A percentile compares a stretch with the other conserved stretches of the same genome.
Conservation (phyloP, 2,888 invertebrate genomes). For the Xestia sexstrigata region DNA sequence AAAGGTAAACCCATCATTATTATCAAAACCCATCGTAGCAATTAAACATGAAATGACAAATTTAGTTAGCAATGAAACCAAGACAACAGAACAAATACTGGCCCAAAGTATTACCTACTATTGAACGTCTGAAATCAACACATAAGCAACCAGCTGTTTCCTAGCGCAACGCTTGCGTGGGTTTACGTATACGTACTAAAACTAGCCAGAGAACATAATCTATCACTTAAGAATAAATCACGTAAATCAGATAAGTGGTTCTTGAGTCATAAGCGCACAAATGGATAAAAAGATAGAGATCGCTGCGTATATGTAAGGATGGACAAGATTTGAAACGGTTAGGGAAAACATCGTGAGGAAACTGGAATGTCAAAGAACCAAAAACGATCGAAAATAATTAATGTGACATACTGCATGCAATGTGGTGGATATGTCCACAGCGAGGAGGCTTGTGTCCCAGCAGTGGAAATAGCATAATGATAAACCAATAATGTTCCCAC, state of each 20-base stretch:
- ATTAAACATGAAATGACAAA: background rate
- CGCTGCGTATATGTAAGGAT: background rate
- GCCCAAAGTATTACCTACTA: background rate
- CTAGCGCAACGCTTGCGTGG: background rate
- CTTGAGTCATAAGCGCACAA: conserved; percentile 26
- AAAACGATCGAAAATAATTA: background rate
- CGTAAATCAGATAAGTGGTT: conserved; percentile 46
- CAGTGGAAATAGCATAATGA: background rate
- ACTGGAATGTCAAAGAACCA: background rate
- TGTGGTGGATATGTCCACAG: background rate
- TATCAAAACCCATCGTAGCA: background rate
- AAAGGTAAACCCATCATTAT: background rate
- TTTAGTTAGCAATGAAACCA: background rate
- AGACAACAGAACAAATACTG: background rate
- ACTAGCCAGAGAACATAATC: conserved; percentile 25
- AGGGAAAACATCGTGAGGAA: background rate
- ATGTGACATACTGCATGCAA: too few species aligned
- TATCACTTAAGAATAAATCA: conserved; percentile 47
- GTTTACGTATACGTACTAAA: background rate
- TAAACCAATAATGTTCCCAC: background rate
- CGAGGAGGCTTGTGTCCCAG: background rate
- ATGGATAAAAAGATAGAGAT: conserved; percentile 16
- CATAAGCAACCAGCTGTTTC: background rate
- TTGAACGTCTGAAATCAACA: background rate
- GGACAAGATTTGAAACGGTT: background rate